These are phyloP conservation scores for Todus mexicanus DNA, from an alignment of 2,797 vertebrate genomes.

Conservation along the genomic window DNA sequence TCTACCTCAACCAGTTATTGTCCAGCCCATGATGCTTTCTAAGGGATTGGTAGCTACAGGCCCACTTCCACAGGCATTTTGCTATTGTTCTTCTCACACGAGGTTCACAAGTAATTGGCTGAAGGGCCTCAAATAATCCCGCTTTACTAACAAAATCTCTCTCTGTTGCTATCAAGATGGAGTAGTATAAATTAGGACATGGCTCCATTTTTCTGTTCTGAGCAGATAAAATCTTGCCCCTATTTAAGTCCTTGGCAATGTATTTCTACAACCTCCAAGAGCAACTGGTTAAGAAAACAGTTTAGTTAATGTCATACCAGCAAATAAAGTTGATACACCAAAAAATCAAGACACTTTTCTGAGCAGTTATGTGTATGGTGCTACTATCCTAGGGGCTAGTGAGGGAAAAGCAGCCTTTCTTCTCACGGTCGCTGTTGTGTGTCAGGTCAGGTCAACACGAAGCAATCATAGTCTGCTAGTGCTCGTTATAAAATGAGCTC, in stretches of 20 bases:
- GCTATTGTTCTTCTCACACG: background rate
- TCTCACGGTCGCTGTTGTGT: background rate
- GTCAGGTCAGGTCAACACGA: background rate
- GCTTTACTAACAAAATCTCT: background rate
- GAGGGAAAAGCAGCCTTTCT: background rate
- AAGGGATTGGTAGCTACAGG: background rate
- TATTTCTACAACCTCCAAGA: background rate
- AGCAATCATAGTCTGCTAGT: background rate
- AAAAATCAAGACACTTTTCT: background rate
- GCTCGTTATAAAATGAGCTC: background rate
- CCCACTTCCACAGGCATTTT: background rate
- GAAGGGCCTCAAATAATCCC: background rate
- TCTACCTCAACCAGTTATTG: background rate
- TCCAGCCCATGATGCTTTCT: background rate
- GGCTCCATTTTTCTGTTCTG: background rate
- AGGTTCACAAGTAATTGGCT: background rate
- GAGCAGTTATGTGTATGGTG: background rate
- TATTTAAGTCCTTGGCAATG: background rate
- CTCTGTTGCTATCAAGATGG: background rate
- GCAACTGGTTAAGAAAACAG: background rate
- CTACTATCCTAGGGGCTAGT: background rate
- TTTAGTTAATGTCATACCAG: background rate
- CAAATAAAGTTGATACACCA: background rate
- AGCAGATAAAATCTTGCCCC: background rate
- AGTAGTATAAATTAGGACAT: background rate